Evolutionary conservation across 2,113 vertebrate species (phyloP), one percentile per base, ranked within the genome.

Genomic region (Danionella cerebrum): DNA sequence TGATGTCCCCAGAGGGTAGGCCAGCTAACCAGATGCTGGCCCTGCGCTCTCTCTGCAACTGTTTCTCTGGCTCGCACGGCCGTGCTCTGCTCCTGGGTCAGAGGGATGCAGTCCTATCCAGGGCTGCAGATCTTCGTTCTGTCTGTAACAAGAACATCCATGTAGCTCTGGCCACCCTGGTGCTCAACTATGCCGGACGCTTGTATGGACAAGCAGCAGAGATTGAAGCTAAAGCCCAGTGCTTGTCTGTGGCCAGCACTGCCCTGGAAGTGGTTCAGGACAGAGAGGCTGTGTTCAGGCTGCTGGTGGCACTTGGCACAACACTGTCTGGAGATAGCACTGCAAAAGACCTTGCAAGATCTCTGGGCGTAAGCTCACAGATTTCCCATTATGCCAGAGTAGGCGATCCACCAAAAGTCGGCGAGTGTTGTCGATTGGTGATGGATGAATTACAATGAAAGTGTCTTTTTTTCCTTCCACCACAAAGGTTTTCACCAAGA

Each of bases 161-260:
- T 74, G 86, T 96, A 68, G 96, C 96, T 1, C 81, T 99, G 79
- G 94, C 96, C 68, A 98, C 96, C 0, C 69, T 99, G 84, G 87
- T 91, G 14, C 84, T 99, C 68, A 95, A 99, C 84, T 99, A 98
- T 64, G 91, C 94, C 12, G 89, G 90, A 67, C 91, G 89, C 84
- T 89, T 98, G 80, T 87, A 92, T 84, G 86, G 84, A 78, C 88
- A 87, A 73, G 84, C 87, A 31, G 47, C 57, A 3, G 92, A 95
- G 66, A 85, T 96, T 52, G 96, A 98, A 82, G 95, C 91, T 59
- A 98, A 98, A 88, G 94, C 95, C 58, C 95, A 98, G 58, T 98
- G 95, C 68, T 87, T 98, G 45, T 97, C 96, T n/a, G 91, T 94
- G 70, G 92, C 94, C 79, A 95, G 92, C 72, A 87, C 92, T 60